Percentiles rank a stretch among this genome's conserved stretches.
phyloP scores from a whole-genome alignment of 2,797 vertebrate species.

The Oryzias sinensis region DNA sequence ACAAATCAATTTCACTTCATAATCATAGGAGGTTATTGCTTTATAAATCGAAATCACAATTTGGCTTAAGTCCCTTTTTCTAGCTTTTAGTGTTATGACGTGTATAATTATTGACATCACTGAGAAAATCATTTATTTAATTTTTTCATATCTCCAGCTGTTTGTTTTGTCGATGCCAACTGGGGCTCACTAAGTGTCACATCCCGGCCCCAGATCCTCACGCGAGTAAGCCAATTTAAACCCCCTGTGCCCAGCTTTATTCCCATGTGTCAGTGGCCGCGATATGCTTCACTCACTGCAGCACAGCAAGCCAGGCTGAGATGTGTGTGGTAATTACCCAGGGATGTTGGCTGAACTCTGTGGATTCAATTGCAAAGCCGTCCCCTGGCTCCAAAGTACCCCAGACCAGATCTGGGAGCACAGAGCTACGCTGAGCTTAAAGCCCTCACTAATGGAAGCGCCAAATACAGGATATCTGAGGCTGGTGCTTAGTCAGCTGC shows the following conservation, averaged over 20 bases:
- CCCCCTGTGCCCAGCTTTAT: constrained; percentile 24
- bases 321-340: constrained; percentile 34
- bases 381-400: constrained; percentile 28
- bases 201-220: constrained; percentile 29
- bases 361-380: constrained; percentile 40
- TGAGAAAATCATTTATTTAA: constrained; percentile 14
- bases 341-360: constrained; percentile 33
- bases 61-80: background rate
- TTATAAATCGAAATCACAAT: too few species aligned
- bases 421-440: constrained; percentile 41
- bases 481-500: constrained; percentile 14
- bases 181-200: constrained; percentile 22
- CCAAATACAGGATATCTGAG: constrained; percentile 9
- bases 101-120: background rate
- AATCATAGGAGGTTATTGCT: too few species aligned
- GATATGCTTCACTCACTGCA: constrained; percentile 25
- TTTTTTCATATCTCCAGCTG: background rate
- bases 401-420: constrained; percentile 27
- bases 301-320: constrained; percentile 32
- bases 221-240: constrained; percentile 44
- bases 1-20: too few species aligned
- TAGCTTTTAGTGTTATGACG: background rate
- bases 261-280: constrained; percentile 38
- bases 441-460: constrained; percentile 12
- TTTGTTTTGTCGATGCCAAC: constrained; percentile 10